These are phyloP conservation scores for Tetragnatha montana DNA, from an alignment of 2,888 invertebrate species.

Conservation along the genomic window DNA sequence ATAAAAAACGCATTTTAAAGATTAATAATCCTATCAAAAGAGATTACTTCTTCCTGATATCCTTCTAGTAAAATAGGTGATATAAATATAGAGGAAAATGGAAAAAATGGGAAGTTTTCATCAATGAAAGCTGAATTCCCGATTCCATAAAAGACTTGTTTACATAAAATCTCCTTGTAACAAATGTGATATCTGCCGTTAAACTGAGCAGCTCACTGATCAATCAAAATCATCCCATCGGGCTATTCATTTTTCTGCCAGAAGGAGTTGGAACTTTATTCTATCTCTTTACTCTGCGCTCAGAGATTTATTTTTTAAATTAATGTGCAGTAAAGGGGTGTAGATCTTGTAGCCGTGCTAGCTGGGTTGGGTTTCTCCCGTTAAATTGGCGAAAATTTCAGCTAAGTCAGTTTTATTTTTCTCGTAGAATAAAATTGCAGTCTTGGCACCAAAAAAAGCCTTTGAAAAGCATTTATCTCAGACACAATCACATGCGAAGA, in stretches of 20 bases:
- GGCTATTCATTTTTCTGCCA: constrained; percentile 9
- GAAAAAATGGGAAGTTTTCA: too few species aligned
- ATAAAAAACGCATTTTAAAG: too few species aligned
- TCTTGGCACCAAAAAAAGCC: constrained; percentile 11
- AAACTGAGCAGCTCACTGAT: neutral
- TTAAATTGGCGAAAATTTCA: constrained; percentile 28
- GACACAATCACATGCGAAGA: constrained; percentile 11
- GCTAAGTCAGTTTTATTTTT: constrained; percentile 11
- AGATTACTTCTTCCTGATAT: too few species aligned
- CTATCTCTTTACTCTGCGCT: neutral
- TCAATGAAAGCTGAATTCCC: neutral
- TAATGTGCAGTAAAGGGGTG: constrained; percentile 23
- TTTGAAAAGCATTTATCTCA: constrained; percentile 33
- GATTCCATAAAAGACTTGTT: neutral
- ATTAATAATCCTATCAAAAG: too few species aligned
- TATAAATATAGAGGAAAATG: too few species aligned
- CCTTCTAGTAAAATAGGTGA: too few species aligned
- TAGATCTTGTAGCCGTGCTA: neutral
- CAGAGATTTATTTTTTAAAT: constrained; percentile 24
- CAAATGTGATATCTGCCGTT: neutral
- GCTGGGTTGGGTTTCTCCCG: neutral
- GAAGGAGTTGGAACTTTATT: constrained; percentile 8
- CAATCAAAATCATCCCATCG: constrained; percentile 15
- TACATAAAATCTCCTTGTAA: neutral
- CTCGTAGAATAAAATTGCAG: constrained; percentile 19